These are phyloP conservation scores for Crotalus viridis DNA, from an alignment of 2,113 vertebrate species.

Conservation along the genomic window DNA sequence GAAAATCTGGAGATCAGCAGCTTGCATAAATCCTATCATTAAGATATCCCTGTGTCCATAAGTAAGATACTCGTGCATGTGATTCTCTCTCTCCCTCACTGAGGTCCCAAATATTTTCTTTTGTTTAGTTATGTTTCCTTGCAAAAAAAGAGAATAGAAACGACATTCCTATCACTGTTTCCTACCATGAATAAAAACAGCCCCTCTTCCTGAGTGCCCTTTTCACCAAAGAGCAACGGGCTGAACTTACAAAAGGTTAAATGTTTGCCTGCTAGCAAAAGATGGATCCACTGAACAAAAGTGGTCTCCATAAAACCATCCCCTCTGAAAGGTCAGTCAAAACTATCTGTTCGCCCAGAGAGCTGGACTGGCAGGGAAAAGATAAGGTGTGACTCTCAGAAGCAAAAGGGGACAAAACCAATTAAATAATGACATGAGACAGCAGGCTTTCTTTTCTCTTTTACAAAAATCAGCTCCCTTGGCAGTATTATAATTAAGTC, in stretches of 20 bases:
- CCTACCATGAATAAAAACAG: neutral
- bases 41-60: neutral
- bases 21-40: neutral
- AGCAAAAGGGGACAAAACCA: neutral
- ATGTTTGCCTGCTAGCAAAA: conserved; percentile 1
- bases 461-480: neutral
- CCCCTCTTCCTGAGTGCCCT: neutral
- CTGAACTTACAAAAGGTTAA: conserved; percentile 16
- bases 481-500: conserved; percentile 5
- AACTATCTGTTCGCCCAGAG: conserved; percentile 5
- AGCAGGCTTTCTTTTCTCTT: neutral
- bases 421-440: neutral
- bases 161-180: neutral
- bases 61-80: neutral
- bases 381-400: neutral
- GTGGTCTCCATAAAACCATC: conserved; percentile 5
- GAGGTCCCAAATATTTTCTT: neutral
- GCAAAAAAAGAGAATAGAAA: neutral
- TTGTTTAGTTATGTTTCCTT: neutral
- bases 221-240: neutral
- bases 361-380: neutral
- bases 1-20: neutral
- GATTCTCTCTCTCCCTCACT: neutral
- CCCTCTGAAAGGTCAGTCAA: conserved; percentile 2
- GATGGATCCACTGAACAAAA: neutral